phyloP scores from a whole-genome alignment of 2,888 invertebrate species.

The Drosophila diplacantha region DNA sequence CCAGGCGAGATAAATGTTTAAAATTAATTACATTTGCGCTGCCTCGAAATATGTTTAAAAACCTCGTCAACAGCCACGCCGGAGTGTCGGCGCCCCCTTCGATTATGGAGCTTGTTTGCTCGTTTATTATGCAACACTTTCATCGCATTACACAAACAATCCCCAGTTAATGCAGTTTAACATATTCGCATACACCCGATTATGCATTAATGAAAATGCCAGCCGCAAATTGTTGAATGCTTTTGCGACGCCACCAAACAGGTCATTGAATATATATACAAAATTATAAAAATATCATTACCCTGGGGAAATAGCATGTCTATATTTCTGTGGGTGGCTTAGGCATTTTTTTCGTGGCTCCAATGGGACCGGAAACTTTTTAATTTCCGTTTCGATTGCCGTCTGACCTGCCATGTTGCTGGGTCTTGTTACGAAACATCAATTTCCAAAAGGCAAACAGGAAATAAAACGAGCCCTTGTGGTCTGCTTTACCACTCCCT shows the following conservation, averaged over 20 bases:
- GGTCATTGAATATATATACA: slow-evolving; percentile 5
- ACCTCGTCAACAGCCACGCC: slow-evolving; percentile 1
- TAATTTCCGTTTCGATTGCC: slow-evolving; percentile 56
- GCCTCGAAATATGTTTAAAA: slow-evolving; percentile 30
- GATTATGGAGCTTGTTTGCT: slow-evolving; percentile 34
- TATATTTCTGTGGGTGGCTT: not conserved
- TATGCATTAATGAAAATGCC: slow-evolving; percentile 52
- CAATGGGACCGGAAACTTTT: slow-evolving; percentile 25
- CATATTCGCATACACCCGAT: slow-evolving; percentile 40
- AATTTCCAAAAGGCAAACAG: slow-evolving; percentile 24
- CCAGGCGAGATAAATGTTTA: slow-evolving; percentile 31
- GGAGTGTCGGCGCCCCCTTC: slow-evolving; percentile 6
- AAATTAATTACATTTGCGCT: slow-evolving; percentile 32
- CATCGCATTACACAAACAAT: slow-evolving; percentile 52
- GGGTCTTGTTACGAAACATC: slow-evolving; percentile 27
- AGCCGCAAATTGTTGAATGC: slow-evolving; percentile 53
- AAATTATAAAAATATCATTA: slow-evolving; percentile 5
- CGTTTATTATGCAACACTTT: slow-evolving; percentile 56
- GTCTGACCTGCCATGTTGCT: slow-evolving; percentile 1
- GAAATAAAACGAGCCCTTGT: slow-evolving; percentile 28
- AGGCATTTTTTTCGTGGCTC: not conserved
- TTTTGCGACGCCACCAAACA: not conserved
- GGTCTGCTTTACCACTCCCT: slow-evolving; percentile 2
- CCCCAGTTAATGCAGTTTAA: slow-evolving; percentile 44
- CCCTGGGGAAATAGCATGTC: not conserved